Base-by-base conservation (phyloP, 1,140 invertebrate species). In the Drosophila virilis region DNA sequence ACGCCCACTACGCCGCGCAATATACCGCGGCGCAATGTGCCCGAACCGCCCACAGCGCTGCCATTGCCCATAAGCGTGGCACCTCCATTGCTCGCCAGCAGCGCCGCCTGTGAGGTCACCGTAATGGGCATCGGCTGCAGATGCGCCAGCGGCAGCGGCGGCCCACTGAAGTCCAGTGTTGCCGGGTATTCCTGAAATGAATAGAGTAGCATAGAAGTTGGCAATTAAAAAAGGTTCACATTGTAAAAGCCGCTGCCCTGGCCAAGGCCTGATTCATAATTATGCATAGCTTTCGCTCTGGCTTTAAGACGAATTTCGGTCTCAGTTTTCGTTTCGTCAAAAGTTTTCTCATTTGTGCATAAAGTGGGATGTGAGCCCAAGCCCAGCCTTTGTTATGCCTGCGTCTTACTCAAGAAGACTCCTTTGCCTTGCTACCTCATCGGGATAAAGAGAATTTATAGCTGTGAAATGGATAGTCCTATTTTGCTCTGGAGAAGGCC, bases 21-120 rank as follows among this genome's bases (percentile, higher is more conserved):
- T 32, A 92, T 91, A 15, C 91, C 91, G 13, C 91, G 91, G 8
- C 91, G 62, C 50, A 92, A 57, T 1, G 91, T 92, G 40, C 91
- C 91, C 5, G 84, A 74, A 4, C 86, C 88, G 6, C 80, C 83
- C 2, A 42, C n/a, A 28, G 74, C 74, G 38, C 37, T 62, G 28
- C 77, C 78, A 37, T 72, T 67, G 13, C 61, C 73, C 10, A 78
- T 35, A 8, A 80, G 55, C 12, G 77, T 75, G 9, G 78, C 67
- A 48, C 75, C 78, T 0, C 84, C 84, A 57, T 88, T 88, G 72
- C 60, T 70, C 51, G 77, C 67, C 1, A 84, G 51, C 45, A 80
- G 45, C 22, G 81, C 77, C 35, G 88, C 88, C 73, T 91, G 88
- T 32, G 90, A 88, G 42, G 85, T 89, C 8, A 89, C 84, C 32